A percentile compares a stretch with the other conserved stretches of the same genome.
These are phyloP conservation scores for Mylabris sibirica DNA, from an alignment of 2,888 invertebrate species.

Conservation along the genomic window DNA sequence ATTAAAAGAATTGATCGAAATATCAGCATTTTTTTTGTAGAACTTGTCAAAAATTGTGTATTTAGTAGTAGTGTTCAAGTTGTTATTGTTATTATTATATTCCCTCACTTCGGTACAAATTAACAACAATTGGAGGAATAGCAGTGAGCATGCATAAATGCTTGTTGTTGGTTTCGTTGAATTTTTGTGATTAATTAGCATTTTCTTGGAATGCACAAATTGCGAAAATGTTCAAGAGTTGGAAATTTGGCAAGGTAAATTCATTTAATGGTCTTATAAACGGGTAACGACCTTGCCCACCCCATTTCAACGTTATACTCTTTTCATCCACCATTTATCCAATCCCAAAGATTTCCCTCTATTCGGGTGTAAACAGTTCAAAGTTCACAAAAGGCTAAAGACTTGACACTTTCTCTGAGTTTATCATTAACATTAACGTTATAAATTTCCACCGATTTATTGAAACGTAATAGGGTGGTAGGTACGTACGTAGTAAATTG, in stretches of 20 bases:
- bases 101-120: too few relatives aligned
- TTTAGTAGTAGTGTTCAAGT: too few relatives aligned
- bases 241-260: conserved; percentile 57
- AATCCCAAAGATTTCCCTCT: background rate
- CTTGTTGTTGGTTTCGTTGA: background rate
- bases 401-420: background rate
- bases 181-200: background rate
- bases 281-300: background rate
- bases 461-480: background rate
- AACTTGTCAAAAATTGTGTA: too few relatives aligned
- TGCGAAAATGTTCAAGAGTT: conserved; percentile 55
- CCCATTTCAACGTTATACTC: background rate
- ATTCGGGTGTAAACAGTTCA: background rate
- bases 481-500: background rate
- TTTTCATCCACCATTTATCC: background rate
- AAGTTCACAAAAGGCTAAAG: conserved; percentile 5
- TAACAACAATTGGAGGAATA: too few relatives aligned
- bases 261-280: background rate
- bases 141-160: background rate
- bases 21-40: too few relatives aligned
- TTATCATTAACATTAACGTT: background rate
- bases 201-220: background rate
- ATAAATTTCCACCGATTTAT: background rate
- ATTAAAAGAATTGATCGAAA: too few relatives aligned
- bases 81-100: too few relatives aligned